Evolutionary conservation across 1,140 invertebrate species (phyloP).

Genomic region (Oryzaephilus surinamensis): DNA sequence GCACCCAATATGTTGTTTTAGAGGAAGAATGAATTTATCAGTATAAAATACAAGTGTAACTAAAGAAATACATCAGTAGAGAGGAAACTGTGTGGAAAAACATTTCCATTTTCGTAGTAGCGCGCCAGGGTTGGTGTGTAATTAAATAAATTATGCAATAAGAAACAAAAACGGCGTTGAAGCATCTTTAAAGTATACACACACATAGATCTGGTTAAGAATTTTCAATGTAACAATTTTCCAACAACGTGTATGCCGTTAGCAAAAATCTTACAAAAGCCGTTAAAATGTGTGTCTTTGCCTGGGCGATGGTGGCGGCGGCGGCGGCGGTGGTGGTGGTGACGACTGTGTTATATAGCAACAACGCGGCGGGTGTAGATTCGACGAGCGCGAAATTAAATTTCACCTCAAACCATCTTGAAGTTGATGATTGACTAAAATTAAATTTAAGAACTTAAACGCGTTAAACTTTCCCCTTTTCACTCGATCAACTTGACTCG

Average conservation of each 20-base stretch:
- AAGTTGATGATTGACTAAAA: constrained; percentile 34
- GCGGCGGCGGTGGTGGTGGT: no score
- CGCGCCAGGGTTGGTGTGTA: constrained; percentile 16
- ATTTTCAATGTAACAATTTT: neutral
- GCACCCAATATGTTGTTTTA: constrained; percentile 29
- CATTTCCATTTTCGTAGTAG: constrained; percentile 9
- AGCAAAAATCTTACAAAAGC: neutral
- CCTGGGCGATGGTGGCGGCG: no score
- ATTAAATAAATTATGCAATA: constrained; percentile 30
- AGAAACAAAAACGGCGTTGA: constrained; percentile 14
- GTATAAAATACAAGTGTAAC: constrained; percentile 5
- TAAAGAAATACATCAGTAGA: neutral
- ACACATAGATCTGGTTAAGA: neutral
- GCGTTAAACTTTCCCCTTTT: constrained; percentile 32
- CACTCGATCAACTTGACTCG: constrained; percentile 25
- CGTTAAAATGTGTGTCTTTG: constrained; percentile 10
- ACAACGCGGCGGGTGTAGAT: constrained; percentile 16
- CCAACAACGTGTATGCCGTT: neutral
- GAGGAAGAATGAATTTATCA: no score
- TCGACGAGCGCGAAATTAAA: constrained; percentile 28
- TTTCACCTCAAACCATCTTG: constrained; percentile 28
- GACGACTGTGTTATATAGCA: no score
- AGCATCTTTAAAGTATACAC: constrained; percentile 2
- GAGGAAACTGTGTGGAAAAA: constrained; percentile 7
- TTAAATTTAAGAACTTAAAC: constrained; percentile 37